Base-by-base conservation (phyloP, 92 coral and sea anemone species). In the Epizoanthus scotinus region DNA sequence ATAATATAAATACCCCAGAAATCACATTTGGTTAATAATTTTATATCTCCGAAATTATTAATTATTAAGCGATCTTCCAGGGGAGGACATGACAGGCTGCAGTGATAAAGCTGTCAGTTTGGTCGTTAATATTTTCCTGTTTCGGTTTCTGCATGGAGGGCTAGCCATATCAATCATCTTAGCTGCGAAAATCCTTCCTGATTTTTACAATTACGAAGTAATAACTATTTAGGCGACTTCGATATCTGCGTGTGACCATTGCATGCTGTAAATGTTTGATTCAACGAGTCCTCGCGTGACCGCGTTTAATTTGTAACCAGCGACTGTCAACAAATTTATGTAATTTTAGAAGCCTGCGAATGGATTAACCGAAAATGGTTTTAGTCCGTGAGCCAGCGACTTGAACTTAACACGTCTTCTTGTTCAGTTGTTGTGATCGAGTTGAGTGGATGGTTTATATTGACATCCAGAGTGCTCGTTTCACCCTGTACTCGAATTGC, bases 291-390 rank as follows among this genome's bases (percentile, higher is more conserved):
- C 36, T 68, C 81, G 80, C 80, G 81, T 75, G 69, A 75, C 81
- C 69, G 14, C 54, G 55, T 59, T 75, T 59, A 75, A 75, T 60
- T 59, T 75, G 56, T 75, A 58, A 59, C 69, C 40, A 36, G 8
- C 56, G 36, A 75, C 60, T 75, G 68, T 75, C 81, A 75, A 75
- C 81, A 75, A 59, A 59, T 24, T 60, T 58, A 50, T 58, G 81
- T 59, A 75, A 75, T 55, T 38, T 20, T 75, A 75, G 68, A 75
- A 70, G 27, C n/a, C 17, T 5, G 59, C 8, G 25, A 8, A 6
- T 10, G 10, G 21, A 31, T 14, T 26, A 8, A n/a, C 14, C 25
- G 25, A 28, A 20, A 29, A 70, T 55, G 25, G 21, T 22, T 29
- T 70, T 5, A 6, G 53, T 47, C 27, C 26, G 60, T 49, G 77